These are phyloP conservation scores for Spermophilus dauricus DNA, from an alignment of 2,113 vertebrate genomes.

Conservation along the genomic window DNA sequence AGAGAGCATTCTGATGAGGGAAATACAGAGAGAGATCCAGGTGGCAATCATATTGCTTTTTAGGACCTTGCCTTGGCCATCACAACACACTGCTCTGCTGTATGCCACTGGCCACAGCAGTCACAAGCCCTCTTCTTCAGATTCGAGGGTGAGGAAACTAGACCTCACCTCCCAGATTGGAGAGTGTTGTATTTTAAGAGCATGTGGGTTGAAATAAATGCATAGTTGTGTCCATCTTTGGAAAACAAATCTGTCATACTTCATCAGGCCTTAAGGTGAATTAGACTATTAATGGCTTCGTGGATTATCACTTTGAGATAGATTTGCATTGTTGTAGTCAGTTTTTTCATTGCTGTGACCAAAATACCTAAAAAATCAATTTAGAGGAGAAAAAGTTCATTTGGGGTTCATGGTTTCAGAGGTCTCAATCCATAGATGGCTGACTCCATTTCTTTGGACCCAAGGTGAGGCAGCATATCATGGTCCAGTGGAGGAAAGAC, in stretches of 20 bases:
- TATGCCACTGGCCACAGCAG: not conserved
- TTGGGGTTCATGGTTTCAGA: too few species aligned
- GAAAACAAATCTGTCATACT: constrained; percentile 35
- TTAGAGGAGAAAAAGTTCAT: too few species aligned
- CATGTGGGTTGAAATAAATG: not conserved
- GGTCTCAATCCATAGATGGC: too few species aligned
- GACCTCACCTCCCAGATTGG: not conserved
- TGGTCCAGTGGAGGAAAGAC: too few species aligned
- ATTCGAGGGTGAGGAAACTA: not conserved
- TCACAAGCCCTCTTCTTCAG: not conserved
- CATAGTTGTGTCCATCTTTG: not conserved
- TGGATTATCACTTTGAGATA: constrained; percentile 1
- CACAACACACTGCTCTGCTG: not conserved
- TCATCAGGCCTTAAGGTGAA: not conserved
- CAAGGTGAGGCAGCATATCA: too few species aligned
- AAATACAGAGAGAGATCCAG: not conserved
- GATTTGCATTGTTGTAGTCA: not conserved
- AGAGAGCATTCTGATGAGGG: not conserved
- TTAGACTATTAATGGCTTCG: not conserved
- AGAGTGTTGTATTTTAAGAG: not conserved
- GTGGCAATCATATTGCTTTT: not conserved
- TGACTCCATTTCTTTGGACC: too few species aligned
- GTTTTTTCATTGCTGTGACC: too few species aligned
- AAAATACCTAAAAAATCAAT: too few species aligned
- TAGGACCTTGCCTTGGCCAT: not conserved